These are phyloP conservation scores for Megaustenia siamemsis DNA, from an alignment of 2,888 invertebrate genomes.

Conservation along the genomic window DNA sequence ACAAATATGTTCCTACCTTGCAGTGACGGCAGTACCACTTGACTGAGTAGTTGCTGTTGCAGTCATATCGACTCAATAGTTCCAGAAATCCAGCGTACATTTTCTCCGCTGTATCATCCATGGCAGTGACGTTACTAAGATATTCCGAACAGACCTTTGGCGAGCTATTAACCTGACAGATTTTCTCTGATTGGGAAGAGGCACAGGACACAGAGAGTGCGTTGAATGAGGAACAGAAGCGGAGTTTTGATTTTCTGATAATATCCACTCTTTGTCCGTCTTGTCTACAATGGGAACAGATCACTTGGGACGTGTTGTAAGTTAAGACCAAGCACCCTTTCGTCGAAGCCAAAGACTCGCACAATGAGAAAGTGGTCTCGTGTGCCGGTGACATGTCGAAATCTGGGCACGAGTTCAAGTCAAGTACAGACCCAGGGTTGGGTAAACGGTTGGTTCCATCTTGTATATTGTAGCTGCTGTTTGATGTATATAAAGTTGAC, in stretches of 20 bases:
- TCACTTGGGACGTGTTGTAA: not conserved
- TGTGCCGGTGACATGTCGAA: not conserved
- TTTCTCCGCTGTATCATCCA: conserved; percentile 34
- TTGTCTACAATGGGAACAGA: conserved; percentile 39
- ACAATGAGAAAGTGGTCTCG: no score
- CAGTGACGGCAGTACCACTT: conserved; percentile 56
- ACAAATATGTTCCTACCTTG: conserved; percentile 42
- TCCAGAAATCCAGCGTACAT: conserved; percentile 44
- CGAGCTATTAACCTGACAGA: not conserved
- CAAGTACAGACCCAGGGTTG: not conserved
- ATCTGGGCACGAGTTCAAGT: conserved; percentile 28
- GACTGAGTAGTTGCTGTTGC: conserved; percentile 52
- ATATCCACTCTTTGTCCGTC: not conserved
- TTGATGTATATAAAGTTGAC: conserved; percentile 1
- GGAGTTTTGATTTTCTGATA: conserved; percentile 36
- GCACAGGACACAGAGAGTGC: conserved; percentile 6
- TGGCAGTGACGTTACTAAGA: conserved; percentile 10
- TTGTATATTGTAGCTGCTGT: conserved; percentile 37
- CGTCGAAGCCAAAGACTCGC: not conserved
- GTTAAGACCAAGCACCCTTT: conserved; percentile 36
- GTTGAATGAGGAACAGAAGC: conserved; percentile 49
- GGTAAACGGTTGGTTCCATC: not conserved
- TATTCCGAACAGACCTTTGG: conserved; percentile 21
- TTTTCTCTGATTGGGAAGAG: not conserved
- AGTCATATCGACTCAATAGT: conserved; percentile 55